Evolutionary conservation across 1,140 invertebrate genomes (phyloP), one percentile per base, ranked within the genome.

Genomic region (Procambarus virginalis): DNA sequence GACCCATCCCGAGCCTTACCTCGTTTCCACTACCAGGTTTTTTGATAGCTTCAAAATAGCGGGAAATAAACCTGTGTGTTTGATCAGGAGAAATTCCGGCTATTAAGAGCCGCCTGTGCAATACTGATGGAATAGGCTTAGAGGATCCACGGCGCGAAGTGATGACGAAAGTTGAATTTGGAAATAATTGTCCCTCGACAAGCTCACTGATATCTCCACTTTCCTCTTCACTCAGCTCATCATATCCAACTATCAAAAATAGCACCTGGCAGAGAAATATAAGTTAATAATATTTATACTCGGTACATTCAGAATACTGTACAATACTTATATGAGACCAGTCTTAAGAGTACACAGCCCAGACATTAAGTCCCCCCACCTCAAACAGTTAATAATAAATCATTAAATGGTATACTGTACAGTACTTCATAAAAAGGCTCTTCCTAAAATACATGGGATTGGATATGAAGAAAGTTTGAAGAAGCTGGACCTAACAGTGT

Each of bases 171-270:
- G 95, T 93, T 22, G 94, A 94, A 84, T 95, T 94, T 0, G 95
- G 94, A 90, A 95, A 95, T 34, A 95, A 89, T 73, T 94, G 93
- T 10, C 95, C 95, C 84, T 95, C 95, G 17, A 95, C 89, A 0
- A 95, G 92, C 82, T 95, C 94, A 22, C 93, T 92, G 0, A 95
- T 94, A 91, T 95, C 95, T 3, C 94, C 94, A 14, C 95, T 89
- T 89, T 93, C 89, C 46, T 84, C 82, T 64, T 84, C 82, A 12
- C 64, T 84, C 64, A 84, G 46, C 49, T 84, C 82, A 75, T 84
- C 82, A 75, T 75, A 84, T 2, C 82, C 82, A 58, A 84, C 70
- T 22, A 84, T 45, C 46, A 84, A 45, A 46, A 75, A 84, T 10
- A 84, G 68, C 22, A 75, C 68, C 83, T 75, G 68, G n/a, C 20